These are phyloP conservation scores for Chirona hameri DNA, from an alignment of 2,888 invertebrate genomes.

Conservation along the genomic window DNA sequence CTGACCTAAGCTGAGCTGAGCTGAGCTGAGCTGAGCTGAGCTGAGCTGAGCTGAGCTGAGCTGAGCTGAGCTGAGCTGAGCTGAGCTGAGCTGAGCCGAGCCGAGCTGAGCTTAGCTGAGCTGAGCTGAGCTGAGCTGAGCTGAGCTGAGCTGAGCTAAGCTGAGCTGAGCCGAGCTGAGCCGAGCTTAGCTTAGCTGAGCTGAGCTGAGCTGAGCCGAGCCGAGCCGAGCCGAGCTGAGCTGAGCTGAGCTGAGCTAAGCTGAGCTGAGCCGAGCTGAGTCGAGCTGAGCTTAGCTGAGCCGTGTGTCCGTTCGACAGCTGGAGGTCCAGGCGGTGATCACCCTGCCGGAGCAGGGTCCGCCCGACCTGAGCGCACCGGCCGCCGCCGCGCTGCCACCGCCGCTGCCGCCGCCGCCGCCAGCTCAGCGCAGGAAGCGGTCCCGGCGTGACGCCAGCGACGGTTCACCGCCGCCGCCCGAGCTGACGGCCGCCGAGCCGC, in stretches of 20 bases:
- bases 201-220: background rate
- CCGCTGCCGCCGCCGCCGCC: background rate
- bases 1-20: too few relatives aligned
- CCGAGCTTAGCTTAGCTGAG: too few relatives aligned
- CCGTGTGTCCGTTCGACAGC: background rate
- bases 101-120: too few relatives aligned
- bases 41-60: background rate
- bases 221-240: background rate
- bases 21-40: too few relatives aligned
- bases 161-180: too few relatives aligned
- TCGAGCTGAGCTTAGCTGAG: too few relatives aligned
- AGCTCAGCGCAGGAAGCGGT: background rate
- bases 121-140: too few relatives aligned
- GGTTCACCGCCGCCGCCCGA: background rate
- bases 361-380: background rate
- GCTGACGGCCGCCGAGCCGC: conserved; percentile 2
- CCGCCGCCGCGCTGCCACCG: background rate
- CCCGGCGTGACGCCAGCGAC: background rate
- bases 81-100: too few relatives aligned
- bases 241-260: background rate
- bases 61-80: background rate
- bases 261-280: too few relatives aligned
- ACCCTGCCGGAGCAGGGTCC: background rate
- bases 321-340: background rate
- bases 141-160: too few relatives aligned